Evolutionary conservation across 2,113 vertebrate genomes (phyloP).

Genomic region (Peromyscus maniculatus): DNA sequence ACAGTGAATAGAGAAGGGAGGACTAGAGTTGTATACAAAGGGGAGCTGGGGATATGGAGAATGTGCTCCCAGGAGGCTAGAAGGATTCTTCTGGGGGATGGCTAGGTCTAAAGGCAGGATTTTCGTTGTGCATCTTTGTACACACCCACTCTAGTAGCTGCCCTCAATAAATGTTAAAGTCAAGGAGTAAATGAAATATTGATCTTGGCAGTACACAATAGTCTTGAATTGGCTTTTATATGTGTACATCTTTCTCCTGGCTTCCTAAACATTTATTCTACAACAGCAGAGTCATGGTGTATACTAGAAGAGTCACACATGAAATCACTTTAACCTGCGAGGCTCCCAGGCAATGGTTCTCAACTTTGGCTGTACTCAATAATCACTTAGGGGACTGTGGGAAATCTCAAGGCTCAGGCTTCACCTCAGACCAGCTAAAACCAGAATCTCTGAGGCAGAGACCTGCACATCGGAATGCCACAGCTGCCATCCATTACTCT

Average conservation of each 20-base stretch:
- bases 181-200: constrained; percentile 47
- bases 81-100: neutral
- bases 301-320: neutral
- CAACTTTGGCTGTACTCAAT: neutral
- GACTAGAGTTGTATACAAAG: neutral
- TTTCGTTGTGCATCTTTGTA: neutral
- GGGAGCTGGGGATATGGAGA: neutral
- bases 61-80: neutral
- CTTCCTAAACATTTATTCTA: constrained; percentile 8
- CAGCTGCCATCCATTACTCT: neutral
- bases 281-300: neutral
- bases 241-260: neutral
- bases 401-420: neutral
- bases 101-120: neutral
- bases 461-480: neutral
- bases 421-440: neutral
- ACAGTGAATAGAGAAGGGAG: neutral
- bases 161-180: constrained; percentile 29
- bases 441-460: neutral
- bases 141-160: neutral
- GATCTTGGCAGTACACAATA: neutral
- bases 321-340: neutral
- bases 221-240: neutral
- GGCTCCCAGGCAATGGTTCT: neutral
- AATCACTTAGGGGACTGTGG: neutral